These are phyloP conservation scores for Phylloscopus trochilus DNA, from an alignment of 2,113 vertebrate species.

Conservation along the genomic window DNA sequence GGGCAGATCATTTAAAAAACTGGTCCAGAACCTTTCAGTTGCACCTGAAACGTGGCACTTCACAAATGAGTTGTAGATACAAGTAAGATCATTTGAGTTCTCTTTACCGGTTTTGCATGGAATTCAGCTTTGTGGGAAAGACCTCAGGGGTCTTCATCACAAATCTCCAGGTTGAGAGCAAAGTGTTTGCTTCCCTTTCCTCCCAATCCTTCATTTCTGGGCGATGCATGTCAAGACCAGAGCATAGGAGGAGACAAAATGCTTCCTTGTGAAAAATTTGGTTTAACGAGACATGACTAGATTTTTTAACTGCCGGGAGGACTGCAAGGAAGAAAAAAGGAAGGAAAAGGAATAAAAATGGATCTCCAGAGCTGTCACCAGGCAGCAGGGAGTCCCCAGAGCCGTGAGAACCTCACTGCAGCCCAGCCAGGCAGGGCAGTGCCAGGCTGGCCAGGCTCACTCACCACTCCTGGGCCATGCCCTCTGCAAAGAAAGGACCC, in stretches of 20 bases:
- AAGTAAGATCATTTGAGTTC: not conserved
- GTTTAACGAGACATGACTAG: not conserved
- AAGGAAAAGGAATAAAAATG: not conserved
- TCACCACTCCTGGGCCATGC: not conserved
- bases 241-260: not conserved
- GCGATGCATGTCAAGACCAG: not conserved
- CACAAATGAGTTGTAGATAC: not conserved
- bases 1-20: not conserved
- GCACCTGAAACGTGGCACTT: not conserved
- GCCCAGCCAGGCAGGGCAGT: not conserved
- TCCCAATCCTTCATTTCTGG: not conserved
- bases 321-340: not conserved
- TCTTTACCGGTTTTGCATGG: not conserved
- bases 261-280: not conserved
- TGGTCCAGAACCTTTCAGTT: fast-evolving
- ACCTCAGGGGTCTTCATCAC: fast-evolving
- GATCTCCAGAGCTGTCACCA: not conserved
- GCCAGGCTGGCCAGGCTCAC: not conserved
- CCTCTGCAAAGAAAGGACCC: not conserved
- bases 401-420: conserved; percentile 2
- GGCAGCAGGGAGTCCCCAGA: not conserved
- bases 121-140: not conserved
- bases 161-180: not conserved
- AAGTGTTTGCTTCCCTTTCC: not conserved
- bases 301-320: not conserved